These are phyloP conservation scores for Aleiodes sp. DNA, from an alignment of 1,140 invertebrate genomes.

Conservation along the genomic window DNA sequence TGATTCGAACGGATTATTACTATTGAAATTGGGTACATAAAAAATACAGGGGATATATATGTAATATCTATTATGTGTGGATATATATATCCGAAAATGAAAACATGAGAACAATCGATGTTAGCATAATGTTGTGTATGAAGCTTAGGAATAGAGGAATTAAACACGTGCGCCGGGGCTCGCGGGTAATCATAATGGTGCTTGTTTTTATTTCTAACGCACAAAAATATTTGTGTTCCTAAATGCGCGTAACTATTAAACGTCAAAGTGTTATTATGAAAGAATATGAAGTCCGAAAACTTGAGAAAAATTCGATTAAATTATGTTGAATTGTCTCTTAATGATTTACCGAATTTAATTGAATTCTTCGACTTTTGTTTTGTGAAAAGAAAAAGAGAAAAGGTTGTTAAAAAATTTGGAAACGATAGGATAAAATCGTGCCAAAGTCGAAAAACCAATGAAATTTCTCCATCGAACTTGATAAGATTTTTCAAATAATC, in stretches of 20 bases:
- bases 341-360: too few species aligned
- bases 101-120: conserved; percentile 23
- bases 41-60: background rate
- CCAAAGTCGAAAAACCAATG: background rate
- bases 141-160: background rate
- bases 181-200: background rate
- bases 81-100: background rate
- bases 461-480: background rate
- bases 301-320: too few species aligned
- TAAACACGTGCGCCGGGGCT: too few species aligned
- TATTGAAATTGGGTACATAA: background rate
- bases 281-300: too few species aligned
- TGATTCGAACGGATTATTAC: too few species aligned
- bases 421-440: background rate
- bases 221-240: background rate
- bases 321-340: too few species aligned
- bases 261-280: background rate
- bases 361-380: too few species aligned
- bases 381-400: background rate
- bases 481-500: conserved; percentile 7
- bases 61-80: conserved; percentile 9
- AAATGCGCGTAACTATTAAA: too few species aligned
- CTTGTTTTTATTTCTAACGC: background rate
- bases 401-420: background rate
- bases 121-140: background rate